These are phyloP conservation scores for Rhagonycha fulva DNA, from an alignment of 2,888 invertebrate species.

Conservation along the genomic window DNA sequence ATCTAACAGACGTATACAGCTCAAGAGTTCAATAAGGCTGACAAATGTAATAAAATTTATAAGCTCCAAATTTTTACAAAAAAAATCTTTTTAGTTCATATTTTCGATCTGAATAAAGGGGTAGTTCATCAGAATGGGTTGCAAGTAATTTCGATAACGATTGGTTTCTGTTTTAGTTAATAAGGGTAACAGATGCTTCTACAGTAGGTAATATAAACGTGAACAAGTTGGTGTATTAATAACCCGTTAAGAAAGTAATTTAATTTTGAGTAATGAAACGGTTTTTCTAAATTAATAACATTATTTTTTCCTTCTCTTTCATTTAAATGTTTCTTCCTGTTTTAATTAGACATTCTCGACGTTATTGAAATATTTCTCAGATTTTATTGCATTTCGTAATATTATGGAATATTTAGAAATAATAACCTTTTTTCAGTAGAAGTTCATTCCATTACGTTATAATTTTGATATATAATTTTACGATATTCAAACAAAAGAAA, in stretches of 20 bases:
- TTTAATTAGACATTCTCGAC: not conserved
- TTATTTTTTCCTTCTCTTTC: not conserved
- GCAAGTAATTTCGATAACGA: constrained; percentile 19
- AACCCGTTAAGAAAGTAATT: not conserved
- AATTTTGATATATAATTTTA: too few species aligned
- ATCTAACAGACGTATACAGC: not conserved
- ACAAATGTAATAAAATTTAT: not conserved
- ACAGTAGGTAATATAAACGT: not conserved
- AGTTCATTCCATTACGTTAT: too few species aligned
- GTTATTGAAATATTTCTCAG: not conserved
- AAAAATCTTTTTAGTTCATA: too few species aligned
- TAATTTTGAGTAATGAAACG: not conserved
- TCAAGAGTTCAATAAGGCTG: not conserved
- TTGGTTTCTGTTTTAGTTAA: constrained; percentile 12
- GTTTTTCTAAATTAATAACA: not conserved
- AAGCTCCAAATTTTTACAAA: not conserved
- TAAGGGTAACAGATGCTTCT: constrained; percentile 17
- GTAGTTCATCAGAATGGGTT: not conserved
- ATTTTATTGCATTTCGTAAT: not conserved
- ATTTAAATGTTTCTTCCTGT: not conserved
- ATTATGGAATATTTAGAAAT: not conserved
- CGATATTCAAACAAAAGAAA: too few species aligned
- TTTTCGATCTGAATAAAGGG: not conserved
- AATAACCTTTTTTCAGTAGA: too few species aligned
- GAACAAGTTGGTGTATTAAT: not conserved